Evolutionary conservation across 2,797 vertebrate species (phyloP).

Genomic region (Pangasius krempfi): DNA sequence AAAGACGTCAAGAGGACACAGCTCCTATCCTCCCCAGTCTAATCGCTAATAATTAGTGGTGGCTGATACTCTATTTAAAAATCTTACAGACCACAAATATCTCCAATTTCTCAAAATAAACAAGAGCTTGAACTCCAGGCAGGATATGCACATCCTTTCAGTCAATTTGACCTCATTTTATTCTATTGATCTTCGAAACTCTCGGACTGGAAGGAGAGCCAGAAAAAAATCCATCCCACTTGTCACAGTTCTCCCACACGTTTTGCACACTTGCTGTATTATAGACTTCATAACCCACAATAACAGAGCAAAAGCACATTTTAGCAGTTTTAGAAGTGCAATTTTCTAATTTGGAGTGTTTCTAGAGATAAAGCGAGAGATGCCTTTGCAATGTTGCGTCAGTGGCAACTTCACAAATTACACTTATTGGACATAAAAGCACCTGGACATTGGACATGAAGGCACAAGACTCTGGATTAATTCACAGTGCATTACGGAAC

Average conservation of each 20-base stretch:
- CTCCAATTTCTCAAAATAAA: no score
- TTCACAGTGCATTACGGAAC: not conserved
- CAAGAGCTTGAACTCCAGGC: no score
- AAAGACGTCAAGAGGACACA: not conserved
- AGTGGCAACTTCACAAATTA: not conserved
- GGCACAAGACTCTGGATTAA: not conserved
- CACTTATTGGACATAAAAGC: no score
- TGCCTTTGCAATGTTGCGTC: not conserved
- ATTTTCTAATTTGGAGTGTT: no score
- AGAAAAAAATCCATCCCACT: not conserved
- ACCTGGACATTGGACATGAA: not conserved
- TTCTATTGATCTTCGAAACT: no score
- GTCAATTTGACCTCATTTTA: no score
- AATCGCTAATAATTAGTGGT: no score
- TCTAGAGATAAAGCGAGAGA: not conserved
- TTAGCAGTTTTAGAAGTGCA: not conserved
- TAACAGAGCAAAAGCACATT: not conserved
- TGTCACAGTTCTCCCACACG: not conserved
- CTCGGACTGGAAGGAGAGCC: not conserved
- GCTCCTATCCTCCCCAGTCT: no score
- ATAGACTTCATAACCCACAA: not conserved
- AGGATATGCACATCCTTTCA: no score
- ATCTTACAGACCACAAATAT: no score
- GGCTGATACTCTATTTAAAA: no score
- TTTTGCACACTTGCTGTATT: not conserved